Evolutionary conservation across 2,113 vertebrate genomes (phyloP), one percentile per base, ranked within the genome.

Genomic region (Cochlearius cochlearius): DNA sequence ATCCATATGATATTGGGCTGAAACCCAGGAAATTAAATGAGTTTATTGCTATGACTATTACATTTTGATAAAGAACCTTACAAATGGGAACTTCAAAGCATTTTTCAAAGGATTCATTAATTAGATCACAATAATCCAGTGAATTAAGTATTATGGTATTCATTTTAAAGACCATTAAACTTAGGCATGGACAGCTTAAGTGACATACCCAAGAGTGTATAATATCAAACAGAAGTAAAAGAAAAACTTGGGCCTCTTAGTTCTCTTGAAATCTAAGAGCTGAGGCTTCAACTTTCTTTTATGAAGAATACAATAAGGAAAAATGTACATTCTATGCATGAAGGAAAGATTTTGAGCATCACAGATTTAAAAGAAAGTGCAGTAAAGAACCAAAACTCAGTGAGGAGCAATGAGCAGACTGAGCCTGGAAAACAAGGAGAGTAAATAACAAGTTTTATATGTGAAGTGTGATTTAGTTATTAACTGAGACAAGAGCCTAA

Each of bases 101-200:
- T 41, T 82, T 95, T 92, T 91, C 52, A 94, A 94, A 93, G 63
- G 29, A 80, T 82, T 93, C 5, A 63, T 91, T 95, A 93, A 81
- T 82, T 90, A 86, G 15, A 69, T 63, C 27, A 66, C 27, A 91
- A 69, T 52, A 79, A 75, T 56, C 23, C 45, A 87, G 23, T 34
- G 18, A 89, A 94, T 86, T 52, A 97, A 41, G 23, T 71, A 47
- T 66, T 71, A 39, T 12, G 22, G 6, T 38, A 58, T 75, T 86
- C 2, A 78, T 85, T 81, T 93, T 64, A 78, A 60, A 93, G n/a
- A 60, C 17, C 34, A 50, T 59, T 77, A 78, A 85, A 75, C 5
- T 38, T 60, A 66, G 43, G 9, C 56, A 25, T 6, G 32, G 27
- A 56, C n/a, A 85, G 20, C 5, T 75, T 92, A 68, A 47, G 8